Conservation (phyloP, 2,888 invertebrate genomes). For the Agrochola macilenta region DNA sequence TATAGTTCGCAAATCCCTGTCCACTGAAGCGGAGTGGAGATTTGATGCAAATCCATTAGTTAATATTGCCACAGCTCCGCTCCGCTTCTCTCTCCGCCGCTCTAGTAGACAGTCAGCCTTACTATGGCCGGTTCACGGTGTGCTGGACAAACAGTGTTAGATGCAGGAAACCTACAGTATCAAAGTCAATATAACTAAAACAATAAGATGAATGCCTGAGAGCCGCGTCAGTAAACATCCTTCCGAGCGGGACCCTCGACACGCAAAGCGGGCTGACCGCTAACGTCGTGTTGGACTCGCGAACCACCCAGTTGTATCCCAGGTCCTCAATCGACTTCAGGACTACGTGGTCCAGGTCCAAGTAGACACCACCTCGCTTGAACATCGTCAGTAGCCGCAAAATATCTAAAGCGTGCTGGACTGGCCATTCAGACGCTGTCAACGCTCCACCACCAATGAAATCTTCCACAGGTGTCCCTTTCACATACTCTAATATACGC, state of each 20-base stretch:
- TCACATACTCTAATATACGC: constrained; percentile 53
- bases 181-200: neutral
- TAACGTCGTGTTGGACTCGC: constrained; percentile 26
- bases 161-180: neutral
- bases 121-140: too few species aligned
- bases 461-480: constrained; percentile 51
- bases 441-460: constrained; percentile 38
- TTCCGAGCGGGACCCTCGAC: constrained; percentile 49
- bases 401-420: constrained; percentile 62
- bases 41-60: too few species aligned
- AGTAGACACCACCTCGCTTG: constrained; percentile 65
- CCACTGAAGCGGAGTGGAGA: too few species aligned
- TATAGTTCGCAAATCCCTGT: too few species aligned
- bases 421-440: constrained; percentile 37
- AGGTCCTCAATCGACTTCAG: constrained; percentile 62
- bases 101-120: too few species aligned
- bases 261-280: constrained; percentile 41
- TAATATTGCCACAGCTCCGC: too few species aligned
- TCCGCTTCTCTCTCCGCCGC: too few species aligned
- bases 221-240: constrained; percentile 37
- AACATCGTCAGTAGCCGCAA: constrained; percentile 62
- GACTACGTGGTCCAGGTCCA: constrained; percentile 63
- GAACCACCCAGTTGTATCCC: constrained; percentile 57
- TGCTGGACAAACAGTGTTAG: too few species aligned
- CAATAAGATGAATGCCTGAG: constrained; percentile 36